Conservation (phyloP, 2,113 vertebrate species). For the Sinosuthora webbiana region DNA sequence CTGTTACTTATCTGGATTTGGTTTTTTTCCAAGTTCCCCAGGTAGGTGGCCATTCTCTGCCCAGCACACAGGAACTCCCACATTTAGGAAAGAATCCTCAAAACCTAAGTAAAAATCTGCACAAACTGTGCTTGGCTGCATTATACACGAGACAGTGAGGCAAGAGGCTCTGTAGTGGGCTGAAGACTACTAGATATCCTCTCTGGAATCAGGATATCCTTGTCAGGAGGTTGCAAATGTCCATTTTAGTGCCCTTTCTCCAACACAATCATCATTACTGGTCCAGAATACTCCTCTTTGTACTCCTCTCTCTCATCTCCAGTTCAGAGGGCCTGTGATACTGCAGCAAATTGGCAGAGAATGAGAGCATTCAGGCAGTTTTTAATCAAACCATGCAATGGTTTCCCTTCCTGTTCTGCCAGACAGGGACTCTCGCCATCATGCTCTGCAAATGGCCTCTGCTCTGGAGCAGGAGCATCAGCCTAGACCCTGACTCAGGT, state of each 20-base stretch:
- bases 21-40: not conserved
- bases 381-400: not conserved
- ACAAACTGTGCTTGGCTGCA: not conserved
- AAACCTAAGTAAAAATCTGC: not conserved
- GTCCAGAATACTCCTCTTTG: not conserved
- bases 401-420: not conserved
- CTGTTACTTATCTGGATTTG: not conserved
- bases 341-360: not conserved
- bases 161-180: not conserved
- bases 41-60: not conserved
- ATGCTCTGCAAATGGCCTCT: not conserved
- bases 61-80: not conserved
- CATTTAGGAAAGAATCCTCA: not conserved
- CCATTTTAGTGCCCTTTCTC: not conserved
- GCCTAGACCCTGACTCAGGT: constrained; percentile 10
- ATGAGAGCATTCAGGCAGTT: not conserved
- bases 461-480: not conserved
- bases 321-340: not conserved
- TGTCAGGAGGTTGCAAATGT: not conserved
- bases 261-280: not conserved
- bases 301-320: not conserved
- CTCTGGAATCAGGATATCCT: not conserved
- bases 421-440: not conserved
- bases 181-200: not conserved
- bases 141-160: not conserved